These are phyloP conservation scores for Bufo gargarizans DNA, from an alignment of 2,113 vertebrate genomes.

Conservation along the genomic window DNA sequence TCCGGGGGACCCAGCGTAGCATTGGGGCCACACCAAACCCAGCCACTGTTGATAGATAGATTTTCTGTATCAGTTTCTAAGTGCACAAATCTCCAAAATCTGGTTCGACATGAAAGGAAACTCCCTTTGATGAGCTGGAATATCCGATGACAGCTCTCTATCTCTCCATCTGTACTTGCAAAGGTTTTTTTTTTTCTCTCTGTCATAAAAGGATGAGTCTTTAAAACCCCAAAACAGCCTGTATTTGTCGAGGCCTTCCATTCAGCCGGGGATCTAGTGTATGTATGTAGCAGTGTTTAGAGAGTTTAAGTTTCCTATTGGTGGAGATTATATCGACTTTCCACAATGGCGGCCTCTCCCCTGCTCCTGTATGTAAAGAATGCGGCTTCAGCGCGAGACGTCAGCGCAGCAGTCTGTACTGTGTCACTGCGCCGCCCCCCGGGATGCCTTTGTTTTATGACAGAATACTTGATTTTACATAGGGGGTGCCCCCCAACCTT, in stretches of 20 bases:
- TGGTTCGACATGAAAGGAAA: not conserved
- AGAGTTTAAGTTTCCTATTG: slow-evolving; percentile 1
- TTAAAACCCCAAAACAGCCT: not conserved
- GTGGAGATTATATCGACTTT: slow-evolving; percentile 20
- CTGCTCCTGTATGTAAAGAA: slow-evolving; percentile 8
- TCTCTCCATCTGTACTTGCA: not conserved
- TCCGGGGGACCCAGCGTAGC: too few relatives aligned
- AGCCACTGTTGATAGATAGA: too few relatives aligned
- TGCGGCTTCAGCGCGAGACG: not conserved
- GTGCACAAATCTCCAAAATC: too few relatives aligned
- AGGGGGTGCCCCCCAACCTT: not conserved
- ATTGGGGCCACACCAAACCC: too few relatives aligned
- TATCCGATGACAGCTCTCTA: not conserved
- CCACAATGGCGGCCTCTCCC: slow-evolving; percentile 11
- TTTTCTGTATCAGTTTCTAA: too few relatives aligned
- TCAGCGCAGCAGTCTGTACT: not conserved
- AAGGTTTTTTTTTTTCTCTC: not conserved
- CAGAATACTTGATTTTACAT: not conserved
- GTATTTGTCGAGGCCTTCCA: not conserved
- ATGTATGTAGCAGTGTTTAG: slow-evolving; percentile 6
- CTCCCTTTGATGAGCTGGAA: slow-evolving; percentile 1
- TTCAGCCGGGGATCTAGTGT: not conserved
- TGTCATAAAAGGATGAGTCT: not conserved
- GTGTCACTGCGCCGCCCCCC: not conserved
- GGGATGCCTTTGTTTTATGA: not conserved